These are phyloP conservation scores for Gryllus longicercus DNA, from an alignment of 2,888 invertebrate genomes.

Conservation along the genomic window DNA sequence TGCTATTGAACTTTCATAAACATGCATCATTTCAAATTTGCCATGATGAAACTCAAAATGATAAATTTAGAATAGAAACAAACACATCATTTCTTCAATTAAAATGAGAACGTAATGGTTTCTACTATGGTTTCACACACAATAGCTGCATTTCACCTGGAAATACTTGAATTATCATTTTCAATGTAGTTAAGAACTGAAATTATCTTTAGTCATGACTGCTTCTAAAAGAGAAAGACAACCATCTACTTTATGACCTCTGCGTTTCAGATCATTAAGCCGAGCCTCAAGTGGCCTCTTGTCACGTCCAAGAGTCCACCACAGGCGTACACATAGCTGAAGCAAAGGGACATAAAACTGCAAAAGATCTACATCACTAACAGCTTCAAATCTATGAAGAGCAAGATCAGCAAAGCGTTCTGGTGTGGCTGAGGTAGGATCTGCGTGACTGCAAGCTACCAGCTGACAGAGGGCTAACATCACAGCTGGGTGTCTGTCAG, in stretches of 20 bases:
- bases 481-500: constrained; percentile 66
- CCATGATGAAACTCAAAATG: no score
- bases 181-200: neutral
- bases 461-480: constrained; percentile 64
- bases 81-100: no score
- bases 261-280: constrained; percentile 58
- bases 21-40: no score
- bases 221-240: constrained; percentile 61
- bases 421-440: constrained; percentile 54
- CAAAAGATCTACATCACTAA: constrained; percentile 67
- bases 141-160: no score
- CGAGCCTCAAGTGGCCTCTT: constrained; percentile 59
- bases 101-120: no score
- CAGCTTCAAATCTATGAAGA: constrained; percentile 65
- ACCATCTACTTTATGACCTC: constrained; percentile 64
- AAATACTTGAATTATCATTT: no score
- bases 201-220: neutral
- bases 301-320: constrained; percentile 63
- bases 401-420: constrained; percentile 68
- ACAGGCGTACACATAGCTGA: constrained; percentile 64
- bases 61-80: no score
- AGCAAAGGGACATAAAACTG: constrained; percentile 66
- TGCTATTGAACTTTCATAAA: no score
- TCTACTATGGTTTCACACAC: no score
- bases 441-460: constrained; percentile 58